These are phyloP conservation scores for Euproctis similis DNA, from an alignment of 2,888 invertebrate genomes.

Conservation along the genomic window DNA sequence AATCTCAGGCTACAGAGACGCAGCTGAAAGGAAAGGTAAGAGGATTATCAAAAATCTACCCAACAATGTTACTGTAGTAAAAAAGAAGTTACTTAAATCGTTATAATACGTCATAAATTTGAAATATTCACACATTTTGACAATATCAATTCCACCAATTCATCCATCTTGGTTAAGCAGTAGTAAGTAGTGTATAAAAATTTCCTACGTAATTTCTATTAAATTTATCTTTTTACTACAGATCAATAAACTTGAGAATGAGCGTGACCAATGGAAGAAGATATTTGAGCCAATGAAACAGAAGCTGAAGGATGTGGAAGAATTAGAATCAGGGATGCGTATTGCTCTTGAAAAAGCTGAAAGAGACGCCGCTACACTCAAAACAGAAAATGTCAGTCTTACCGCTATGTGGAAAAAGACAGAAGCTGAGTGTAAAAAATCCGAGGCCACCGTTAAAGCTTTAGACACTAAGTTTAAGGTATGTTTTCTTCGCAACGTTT, in stretches of 20 bases:
- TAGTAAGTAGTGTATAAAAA: too few species aligned
- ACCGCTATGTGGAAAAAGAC: conserved; percentile 59
- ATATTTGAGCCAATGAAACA: conserved; percentile 65
- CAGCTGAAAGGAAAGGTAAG: conserved; percentile 71
- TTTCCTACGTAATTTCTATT: too few species aligned
- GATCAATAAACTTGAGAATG: conserved; percentile 54
- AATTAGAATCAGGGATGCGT: conserved; percentile 72
- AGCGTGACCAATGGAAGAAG: conserved; percentile 69
- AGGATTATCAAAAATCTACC: background rate
- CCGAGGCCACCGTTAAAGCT: conserved; percentile 59
- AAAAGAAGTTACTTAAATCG: too few species aligned
- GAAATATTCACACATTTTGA: too few species aligned
- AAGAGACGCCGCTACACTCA: conserved; percentile 69
- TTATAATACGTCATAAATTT: too few species aligned
- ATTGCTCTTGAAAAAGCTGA: conserved; percentile 72
- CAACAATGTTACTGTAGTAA: background rate
- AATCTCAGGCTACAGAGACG: conserved; percentile 58
- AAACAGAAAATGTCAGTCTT: conserved; percentile 60
- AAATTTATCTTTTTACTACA: conserved; percentile 18
- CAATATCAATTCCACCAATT: too few species aligned
- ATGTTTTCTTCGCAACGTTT: too few species aligned
- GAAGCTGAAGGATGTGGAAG: conserved; percentile 75
- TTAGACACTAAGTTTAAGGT: conserved; percentile 63
- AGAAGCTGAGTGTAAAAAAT: conserved; percentile 67
- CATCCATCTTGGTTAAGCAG: too few species aligned